A percentile compares a stretch with the other conserved stretches of the same genome.
These are phyloP conservation scores for Aselliscus stoliczkanus DNA, from an alignment of 2,797 vertebrate species.

Conservation along the genomic window DNA sequence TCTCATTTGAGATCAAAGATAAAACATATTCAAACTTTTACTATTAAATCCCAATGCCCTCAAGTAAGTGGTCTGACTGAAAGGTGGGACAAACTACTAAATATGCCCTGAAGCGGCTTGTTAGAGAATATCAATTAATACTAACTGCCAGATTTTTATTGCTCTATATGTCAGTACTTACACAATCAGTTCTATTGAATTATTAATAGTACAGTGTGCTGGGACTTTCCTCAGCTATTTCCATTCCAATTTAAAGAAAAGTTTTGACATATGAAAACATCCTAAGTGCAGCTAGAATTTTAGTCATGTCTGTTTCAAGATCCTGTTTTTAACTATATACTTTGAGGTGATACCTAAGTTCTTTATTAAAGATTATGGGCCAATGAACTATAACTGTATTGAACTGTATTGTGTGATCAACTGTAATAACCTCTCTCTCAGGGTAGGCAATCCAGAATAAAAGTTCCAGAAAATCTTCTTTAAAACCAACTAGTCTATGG, in stretches of 20 bases:
- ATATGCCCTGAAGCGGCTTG: background rate
- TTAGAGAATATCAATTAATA: constrained; percentile 29
- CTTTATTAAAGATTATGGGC: background rate
- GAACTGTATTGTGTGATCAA: background rate
- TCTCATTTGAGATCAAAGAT: background rate
- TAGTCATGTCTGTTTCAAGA: background rate
- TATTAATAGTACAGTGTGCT: background rate
- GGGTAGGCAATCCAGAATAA: background rate
- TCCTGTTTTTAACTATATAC: background rate
- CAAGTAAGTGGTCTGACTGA: background rate
- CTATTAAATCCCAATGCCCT: background rate
- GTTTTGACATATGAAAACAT: background rate
- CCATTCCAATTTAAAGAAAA: background rate
- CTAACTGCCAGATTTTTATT: background rate
- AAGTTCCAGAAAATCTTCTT: background rate
- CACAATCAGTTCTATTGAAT: background rate
- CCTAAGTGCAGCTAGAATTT: background rate
- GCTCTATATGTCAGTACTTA: background rate
- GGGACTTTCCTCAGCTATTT: background rate
- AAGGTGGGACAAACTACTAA: background rate
- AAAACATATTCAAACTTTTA: background rate
- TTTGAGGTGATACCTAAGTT: background rate
- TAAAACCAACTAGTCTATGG: background rate
- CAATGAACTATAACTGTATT: background rate
- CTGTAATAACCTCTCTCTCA: background rate